A percentile compares a stretch with the other conserved stretches of the same genome.
phyloP scores from a whole-genome alignment of 2,888 invertebrate genomes.

The Chloroclysta siterata region DNA sequence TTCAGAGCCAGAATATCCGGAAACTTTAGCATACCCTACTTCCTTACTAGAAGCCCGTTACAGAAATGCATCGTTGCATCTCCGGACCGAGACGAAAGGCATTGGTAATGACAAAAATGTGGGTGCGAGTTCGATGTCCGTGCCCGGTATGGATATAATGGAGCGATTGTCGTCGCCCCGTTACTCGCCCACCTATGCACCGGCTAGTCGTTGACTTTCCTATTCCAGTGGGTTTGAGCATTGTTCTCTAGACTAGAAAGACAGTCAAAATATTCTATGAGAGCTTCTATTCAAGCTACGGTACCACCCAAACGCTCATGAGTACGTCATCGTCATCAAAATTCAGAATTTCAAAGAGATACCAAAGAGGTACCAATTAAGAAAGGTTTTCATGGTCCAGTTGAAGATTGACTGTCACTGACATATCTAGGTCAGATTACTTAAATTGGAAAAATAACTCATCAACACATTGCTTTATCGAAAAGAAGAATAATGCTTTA shows the following conservation, averaged over 20 bases:
- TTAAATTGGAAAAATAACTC: neutral
- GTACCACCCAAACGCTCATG: neutral
- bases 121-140: constrained; percentile 77
- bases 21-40: constrained; percentile 22
- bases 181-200: constrained; percentile 62
- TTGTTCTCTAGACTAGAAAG: constrained; percentile 11
- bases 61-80: constrained; percentile 27
- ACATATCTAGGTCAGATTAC: neutral
- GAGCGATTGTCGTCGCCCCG: constrained; percentile 66
- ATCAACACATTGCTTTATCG: neutral
- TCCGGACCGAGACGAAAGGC: constrained; percentile 23
- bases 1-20: constrained; percentile 20
- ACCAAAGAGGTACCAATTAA: neutral
- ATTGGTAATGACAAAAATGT: constrained; percentile 60
- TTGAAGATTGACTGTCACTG: neutral
- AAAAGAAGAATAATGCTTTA: neutral
- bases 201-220: constrained; percentile 43
- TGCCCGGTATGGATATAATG: constrained; percentile 66
- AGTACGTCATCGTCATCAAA: neutral
- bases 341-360: too few relatives aligned
- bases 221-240: constrained; percentile 20
- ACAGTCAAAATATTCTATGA: neutral
- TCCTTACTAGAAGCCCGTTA: constrained; percentile 15
- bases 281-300: neutral
- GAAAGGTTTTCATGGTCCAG: constrained; percentile 2